A percentile compares a stretch with the other conserved stretches of the same genome.
Conservation (phyloP, 2,113 vertebrate species). For the Hylia prasina region DNA sequence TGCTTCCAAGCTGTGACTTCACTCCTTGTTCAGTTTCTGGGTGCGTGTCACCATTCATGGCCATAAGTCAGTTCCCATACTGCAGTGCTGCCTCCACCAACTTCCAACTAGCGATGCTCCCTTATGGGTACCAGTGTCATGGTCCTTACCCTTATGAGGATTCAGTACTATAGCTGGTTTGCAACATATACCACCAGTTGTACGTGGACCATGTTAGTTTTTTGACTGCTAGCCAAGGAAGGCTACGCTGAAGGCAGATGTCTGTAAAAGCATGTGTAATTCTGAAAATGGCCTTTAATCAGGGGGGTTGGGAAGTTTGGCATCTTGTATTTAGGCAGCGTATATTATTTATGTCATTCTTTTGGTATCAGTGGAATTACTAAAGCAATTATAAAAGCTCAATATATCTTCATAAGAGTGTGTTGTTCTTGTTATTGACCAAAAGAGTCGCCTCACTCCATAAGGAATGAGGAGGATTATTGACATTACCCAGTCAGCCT, state of each 20-base stretch:
- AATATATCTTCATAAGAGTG: background rate
- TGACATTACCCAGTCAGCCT: accelerated
- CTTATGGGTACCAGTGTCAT: accelerated
- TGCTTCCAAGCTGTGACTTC: background rate
- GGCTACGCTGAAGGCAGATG: background rate
- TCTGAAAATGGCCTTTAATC: background rate
- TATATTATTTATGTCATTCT: background rate
- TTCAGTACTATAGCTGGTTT: background rate
- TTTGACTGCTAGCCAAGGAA: background rate
- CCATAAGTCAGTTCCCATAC: background rate
- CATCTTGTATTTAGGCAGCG: background rate
- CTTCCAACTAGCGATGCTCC: background rate
- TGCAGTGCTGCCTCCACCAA: background rate
- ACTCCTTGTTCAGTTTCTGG: background rate
- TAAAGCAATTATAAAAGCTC: background rate
- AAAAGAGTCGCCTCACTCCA: background rate
- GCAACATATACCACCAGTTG: background rate
- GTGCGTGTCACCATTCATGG: accelerated
- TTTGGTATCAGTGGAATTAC: background rate
- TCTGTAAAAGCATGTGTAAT: background rate
- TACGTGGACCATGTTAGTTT: background rate
- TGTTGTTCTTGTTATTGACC: background rate
- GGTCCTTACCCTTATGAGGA: background rate
- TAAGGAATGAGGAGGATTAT: background rate
- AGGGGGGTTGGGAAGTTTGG: background rate